Evolutionary conservation across 2,113 vertebrate species (phyloP).

Genomic region (Sisor rabdophorus): DNA sequence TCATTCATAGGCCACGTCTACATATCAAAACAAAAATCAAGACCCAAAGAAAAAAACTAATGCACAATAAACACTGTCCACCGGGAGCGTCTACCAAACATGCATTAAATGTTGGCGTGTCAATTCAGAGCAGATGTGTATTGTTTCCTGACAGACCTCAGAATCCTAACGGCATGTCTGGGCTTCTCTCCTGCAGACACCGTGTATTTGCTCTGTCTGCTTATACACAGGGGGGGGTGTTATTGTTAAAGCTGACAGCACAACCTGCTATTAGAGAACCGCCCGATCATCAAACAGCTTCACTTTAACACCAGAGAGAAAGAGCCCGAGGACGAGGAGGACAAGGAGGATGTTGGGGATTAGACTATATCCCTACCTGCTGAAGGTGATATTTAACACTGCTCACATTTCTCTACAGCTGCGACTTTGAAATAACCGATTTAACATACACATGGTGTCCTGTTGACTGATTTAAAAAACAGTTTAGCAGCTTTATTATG

Average conservation of each 20-base stretch:
- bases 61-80: background rate
- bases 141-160: constrained; percentile 55
- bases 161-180: constrained; percentile 53
- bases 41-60: background rate
- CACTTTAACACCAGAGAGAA: constrained; percentile 7
- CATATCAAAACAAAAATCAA: background rate
- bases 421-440: background rate
- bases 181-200: constrained; percentile 42
- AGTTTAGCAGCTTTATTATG: too few relatives aligned
- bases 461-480: background rate
- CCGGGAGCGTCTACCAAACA: background rate
- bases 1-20: background rate
- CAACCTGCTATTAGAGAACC: constrained; percentile 32
- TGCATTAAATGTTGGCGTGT: background rate
- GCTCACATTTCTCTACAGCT: background rate
- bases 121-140: constrained; percentile 9
- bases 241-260: constrained; percentile 47
- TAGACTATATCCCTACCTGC: constrained; percentile 5
- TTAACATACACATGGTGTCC: background rate
- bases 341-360: background rate
- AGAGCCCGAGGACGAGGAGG: too few relatives aligned
- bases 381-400: constrained; percentile 11
- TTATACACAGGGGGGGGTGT: constrained; percentile 47
- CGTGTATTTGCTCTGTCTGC: constrained; percentile 55
- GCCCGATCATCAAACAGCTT: constrained; percentile 30